Percentiles rank a stretch among this genome's conserved stretches.
Conservation (phyloP, 1,140 invertebrate genomes). For the Caerostris darwini region DNA sequence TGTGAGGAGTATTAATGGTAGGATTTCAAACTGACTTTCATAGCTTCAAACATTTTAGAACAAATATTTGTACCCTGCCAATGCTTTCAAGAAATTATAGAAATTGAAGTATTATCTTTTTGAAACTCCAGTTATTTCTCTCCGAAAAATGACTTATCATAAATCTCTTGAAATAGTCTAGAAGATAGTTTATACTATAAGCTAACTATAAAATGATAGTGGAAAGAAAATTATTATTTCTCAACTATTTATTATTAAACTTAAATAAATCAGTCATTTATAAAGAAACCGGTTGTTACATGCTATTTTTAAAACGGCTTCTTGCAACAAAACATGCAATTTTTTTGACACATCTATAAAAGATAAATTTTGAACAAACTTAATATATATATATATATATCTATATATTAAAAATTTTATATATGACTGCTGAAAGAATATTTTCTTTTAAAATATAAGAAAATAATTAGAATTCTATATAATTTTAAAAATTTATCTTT, state of each 20-base stretch:
- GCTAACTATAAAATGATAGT: background rate
- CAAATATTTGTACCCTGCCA: conserved; percentile 8
- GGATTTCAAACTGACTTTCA: background rate
- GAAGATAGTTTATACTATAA: background rate
- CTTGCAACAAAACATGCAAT: no score
- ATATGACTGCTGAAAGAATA: no score
- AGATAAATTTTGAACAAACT: no score
- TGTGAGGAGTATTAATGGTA: conserved; percentile 8
- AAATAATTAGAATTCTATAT: no score
- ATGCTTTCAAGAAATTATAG: conserved; percentile 20
- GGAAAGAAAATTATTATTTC: background rate
- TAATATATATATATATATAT: no score
- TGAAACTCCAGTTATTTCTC: conserved; percentile 15
- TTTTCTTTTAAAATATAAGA: no score
- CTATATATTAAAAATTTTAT: no score
- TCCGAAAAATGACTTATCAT: background rate
- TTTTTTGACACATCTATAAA: no score
- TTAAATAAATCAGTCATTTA: background rate
- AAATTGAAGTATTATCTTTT: background rate
- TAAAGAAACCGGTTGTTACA: background rate
- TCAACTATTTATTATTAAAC: background rate
- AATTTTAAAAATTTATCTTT: no score
- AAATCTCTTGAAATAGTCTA: background rate
- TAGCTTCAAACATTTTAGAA: conserved; percentile 11
- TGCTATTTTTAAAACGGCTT: background rate